These are phyloP conservation scores for Rhimphoctona megacephalus DNA, from an alignment of 2,888 invertebrate genomes.

Conservation along the genomic window DNA sequence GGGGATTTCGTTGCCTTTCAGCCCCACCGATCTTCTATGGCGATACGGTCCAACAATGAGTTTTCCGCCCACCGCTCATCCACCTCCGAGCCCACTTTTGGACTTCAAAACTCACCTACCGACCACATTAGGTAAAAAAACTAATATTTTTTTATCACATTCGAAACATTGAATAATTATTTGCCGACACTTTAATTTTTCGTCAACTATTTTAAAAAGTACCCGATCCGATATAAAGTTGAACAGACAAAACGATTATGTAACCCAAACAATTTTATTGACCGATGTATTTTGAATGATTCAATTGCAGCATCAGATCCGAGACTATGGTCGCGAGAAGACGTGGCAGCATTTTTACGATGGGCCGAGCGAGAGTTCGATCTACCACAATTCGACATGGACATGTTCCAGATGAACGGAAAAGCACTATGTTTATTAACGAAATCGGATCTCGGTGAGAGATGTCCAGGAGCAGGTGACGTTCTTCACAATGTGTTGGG, in stretches of 20 bases:
- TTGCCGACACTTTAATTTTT: background rate
- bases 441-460: conserved; percentile 94
- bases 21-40: conserved; percentile 94
- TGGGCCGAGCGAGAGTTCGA: conserved; percentile 98
- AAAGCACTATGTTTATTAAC: conserved; percentile 97
- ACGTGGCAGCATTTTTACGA: conserved; percentile 93
- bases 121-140: conserved; percentile 87
- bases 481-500: conserved; percentile 97
- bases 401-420: conserved; percentile 98
- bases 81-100: conserved; percentile 89
- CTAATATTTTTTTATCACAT: background rate
- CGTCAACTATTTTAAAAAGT: background rate
- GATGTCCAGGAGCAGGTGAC: conserved; percentile 97
- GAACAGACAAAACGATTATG: background rate
- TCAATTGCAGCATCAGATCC: conserved; percentile 91
- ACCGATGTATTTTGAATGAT: conserved; percentile 4
- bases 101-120: conserved; percentile 96
- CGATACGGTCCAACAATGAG: conserved; percentile 92
- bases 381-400: conserved; percentile 95
- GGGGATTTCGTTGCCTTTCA: conserved; percentile 92
- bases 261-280: background rate
- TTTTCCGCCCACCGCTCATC: conserved; percentile 88
- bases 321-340: conserved; percentile 95
- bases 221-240: too few species aligned
- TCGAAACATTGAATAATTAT: background rate